Conservation (phyloP, 2,113 vertebrate species). For the Sigmodon hispidus region DNA sequence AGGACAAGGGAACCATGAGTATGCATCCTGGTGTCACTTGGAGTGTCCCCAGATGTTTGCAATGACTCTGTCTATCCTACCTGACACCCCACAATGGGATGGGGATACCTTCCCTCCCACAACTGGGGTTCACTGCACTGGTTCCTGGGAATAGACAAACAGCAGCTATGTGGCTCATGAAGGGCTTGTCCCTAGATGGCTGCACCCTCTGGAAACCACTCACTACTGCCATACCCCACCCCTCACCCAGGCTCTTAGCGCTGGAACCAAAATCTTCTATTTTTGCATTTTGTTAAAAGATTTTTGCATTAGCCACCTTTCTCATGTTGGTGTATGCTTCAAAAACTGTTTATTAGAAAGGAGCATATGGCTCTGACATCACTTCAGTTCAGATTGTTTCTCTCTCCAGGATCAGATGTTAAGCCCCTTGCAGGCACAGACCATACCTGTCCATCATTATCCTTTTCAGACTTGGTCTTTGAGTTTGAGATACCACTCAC, state of each 20-base stretch:
- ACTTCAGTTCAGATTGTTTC: not conserved
- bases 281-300: not conserved
- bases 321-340: not conserved
- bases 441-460: not conserved
- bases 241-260: not conserved
- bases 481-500: slow-evolving; percentile 37
- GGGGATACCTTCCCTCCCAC: rapidly evolving
- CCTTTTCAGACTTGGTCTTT: slow-evolving; percentile 22
- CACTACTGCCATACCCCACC: rapidly evolving
- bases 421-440: not conserved
- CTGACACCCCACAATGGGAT: not conserved
- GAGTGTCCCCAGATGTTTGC: not conserved
- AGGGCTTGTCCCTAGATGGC: not conserved
- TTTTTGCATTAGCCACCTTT: not conserved
- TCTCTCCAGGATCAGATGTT: slow-evolving; percentile 19
- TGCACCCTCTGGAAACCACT: not conserved
- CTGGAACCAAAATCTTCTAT: not conserved
- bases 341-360: not conserved
- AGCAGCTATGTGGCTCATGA: not conserved
- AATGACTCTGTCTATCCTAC: not conserved
- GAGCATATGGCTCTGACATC: not conserved
- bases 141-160: not conserved
- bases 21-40: not conserved
- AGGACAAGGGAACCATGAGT: not conserved
- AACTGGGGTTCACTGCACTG: not conserved